These are phyloP conservation scores for Tetropium fuscum DNA, from an alignment of 2,888 invertebrate genomes.

Conservation along the genomic window DNA sequence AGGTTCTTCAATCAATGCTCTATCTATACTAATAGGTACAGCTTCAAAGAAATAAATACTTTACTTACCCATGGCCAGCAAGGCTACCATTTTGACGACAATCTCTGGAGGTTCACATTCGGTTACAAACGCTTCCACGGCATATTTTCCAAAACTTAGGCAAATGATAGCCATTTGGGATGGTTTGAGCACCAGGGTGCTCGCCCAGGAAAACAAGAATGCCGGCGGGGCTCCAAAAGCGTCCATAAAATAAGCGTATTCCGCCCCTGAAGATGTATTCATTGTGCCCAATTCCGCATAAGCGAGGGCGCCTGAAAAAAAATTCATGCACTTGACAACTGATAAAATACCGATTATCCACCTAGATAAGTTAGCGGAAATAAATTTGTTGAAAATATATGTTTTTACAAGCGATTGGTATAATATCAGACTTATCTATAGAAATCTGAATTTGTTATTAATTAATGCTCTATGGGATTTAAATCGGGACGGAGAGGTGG, in stretches of 20 bases:
- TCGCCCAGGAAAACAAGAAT: conserved; percentile 94
- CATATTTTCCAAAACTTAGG: conserved; percentile 93
- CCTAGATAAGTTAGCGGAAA: no score
- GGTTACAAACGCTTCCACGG: conserved; percentile 88
- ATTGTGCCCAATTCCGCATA: conserved; percentile 96
- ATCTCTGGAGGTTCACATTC: conserved; percentile 87
- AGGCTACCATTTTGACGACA: conserved; percentile 89
- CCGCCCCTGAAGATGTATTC: conserved; percentile 95
- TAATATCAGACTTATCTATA: no score
- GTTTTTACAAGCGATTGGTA: no score
- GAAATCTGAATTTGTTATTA: no score
- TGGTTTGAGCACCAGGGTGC: conserved; percentile 91
- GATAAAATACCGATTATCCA: no score
- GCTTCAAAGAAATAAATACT: no score
- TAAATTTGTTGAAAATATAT: no score
- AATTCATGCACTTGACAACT: no score
- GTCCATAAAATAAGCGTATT: conserved; percentile 96
- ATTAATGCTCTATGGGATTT: no score
- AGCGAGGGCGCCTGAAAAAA: conserved; percentile 83
- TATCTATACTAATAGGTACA: no score
- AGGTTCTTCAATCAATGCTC: no score
- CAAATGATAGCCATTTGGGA: conserved; percentile 96
- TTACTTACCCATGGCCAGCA: conserved; percentile 86
- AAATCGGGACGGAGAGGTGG: no score
- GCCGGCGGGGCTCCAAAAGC: conserved; percentile 93